These are phyloP conservation scores for Halcyon smyrnensis DNA, from an alignment of 2,797 vertebrate species.

Conservation along the genomic window DNA sequence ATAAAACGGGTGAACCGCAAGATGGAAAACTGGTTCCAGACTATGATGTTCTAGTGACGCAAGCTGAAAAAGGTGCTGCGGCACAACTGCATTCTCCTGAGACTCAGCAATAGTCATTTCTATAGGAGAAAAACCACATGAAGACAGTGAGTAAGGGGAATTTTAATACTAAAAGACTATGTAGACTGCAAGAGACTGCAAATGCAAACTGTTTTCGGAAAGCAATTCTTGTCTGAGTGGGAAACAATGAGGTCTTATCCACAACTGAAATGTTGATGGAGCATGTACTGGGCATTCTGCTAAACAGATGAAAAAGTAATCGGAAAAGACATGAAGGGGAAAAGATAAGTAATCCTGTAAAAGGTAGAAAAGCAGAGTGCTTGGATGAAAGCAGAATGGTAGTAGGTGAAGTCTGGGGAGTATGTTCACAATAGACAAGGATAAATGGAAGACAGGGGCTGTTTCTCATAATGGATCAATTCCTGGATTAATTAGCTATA, in stretches of 20 bases:
- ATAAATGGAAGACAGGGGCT: not conserved
- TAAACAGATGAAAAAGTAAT: not conserved
- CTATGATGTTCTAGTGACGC: slow-evolving; percentile 47
- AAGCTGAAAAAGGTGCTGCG: slow-evolving; percentile 50
- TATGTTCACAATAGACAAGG: not conserved
- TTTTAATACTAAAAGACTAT: not conserved
- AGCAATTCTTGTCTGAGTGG: not conserved
- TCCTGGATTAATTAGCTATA: not conserved
- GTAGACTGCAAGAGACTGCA: slow-evolving; percentile 8
- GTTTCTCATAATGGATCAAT: not conserved
- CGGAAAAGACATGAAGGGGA: not conserved
- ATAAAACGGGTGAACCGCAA: slow-evolving; percentile 63
- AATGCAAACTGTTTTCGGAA: slow-evolving; percentile 14
- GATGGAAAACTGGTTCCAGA: slow-evolving; percentile 31
- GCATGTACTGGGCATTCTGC: not conserved
- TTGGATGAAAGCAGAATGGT: not conserved
- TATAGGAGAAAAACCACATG: slow-evolving; percentile 63
- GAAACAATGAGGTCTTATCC: slow-evolving; percentile 54
- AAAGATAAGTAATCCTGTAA: not conserved
- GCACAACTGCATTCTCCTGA: not conserved
- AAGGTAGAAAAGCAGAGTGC: not conserved
- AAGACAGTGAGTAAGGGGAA: slow-evolving; percentile 59
- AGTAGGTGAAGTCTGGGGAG: not conserved
- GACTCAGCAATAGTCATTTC: not conserved
- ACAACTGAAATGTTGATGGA: not conserved